Evolutionary conservation across 2,113 vertebrate genomes (phyloP), one percentile per base, ranked within the genome.

Genomic region (Pelodiscus sinensis): DNA sequence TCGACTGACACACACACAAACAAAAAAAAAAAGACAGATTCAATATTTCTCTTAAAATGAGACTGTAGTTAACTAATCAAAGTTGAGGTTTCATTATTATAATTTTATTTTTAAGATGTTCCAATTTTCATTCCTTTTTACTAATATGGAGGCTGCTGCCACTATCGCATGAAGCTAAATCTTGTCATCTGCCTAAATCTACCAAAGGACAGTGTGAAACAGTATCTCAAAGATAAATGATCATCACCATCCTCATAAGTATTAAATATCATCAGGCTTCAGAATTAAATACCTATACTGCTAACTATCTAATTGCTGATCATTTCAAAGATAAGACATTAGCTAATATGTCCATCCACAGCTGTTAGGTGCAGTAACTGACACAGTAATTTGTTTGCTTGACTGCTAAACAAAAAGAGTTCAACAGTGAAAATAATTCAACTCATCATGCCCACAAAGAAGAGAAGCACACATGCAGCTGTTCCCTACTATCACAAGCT

Each of bases 1-100:
- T 52, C 98, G 98, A 95, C 98, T 99, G 95, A 80, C 86, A 96
- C 81, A 90, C 92, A 95, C 81, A 90, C 92, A 95, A 97, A 35
- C 97, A 85, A 95, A 90, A 92, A 95, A 97, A 35, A 97, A 85
- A 95, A 94, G 80, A 81, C 22, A 68, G n/a, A 91, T 94, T 92
- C 97, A 93, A 86, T 75, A 97, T 86, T 94, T 92, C 85, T 65
- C 86, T 84, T 86, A 94, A 0, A 0, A 88, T 13, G 44, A 87
- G 24, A 35, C 60, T 86, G 77, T 44, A 75, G 57, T 51, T 57
- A 87, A 85, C 54, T 44, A 82, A 52, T 13, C 25, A 21, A 55
- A 57, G 31, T 71, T 83, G 81, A 84, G 83, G 84, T 8, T 73
- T 85, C 1, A 86, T 2, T 90, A 80, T 65, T 35, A 12, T 18